Conservation (phyloP, 2,888 invertebrate genomes). For the Chamaedrilus cognettii region DNA sequence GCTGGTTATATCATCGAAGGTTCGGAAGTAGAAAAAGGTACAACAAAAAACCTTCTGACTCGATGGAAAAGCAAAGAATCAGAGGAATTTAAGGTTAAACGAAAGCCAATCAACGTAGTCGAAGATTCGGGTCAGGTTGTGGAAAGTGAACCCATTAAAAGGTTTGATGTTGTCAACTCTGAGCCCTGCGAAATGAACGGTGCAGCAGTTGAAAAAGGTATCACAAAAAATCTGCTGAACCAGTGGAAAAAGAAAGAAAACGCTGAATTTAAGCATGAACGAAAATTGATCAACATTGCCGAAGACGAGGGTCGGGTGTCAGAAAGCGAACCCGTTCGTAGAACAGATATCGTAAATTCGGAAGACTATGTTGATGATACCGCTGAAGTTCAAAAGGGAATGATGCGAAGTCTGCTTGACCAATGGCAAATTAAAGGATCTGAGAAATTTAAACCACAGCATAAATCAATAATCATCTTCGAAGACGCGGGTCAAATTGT, state of each 20-base stretch:
- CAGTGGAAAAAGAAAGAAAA: slow-evolving; percentile 7
- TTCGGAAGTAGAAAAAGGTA: slow-evolving; percentile 2
- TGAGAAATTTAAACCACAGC: not conserved
- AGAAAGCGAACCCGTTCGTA: slow-evolving; percentile 4
- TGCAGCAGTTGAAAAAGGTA: slow-evolving; percentile 7
- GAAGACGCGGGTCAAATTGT: slow-evolving; percentile 16
- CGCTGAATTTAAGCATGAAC: slow-evolving; percentile 1
- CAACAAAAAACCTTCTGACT: not conserved
- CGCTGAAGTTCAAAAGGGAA: not conserved
- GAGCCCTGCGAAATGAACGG: not conserved
- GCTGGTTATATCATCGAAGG: too few relatives aligned
- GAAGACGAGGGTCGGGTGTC: slow-evolving; percentile 11
- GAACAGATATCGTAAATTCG: slow-evolving; percentile 5
- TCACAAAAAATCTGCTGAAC: not conserved
- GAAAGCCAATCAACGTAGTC: slow-evolving; percentile 13
- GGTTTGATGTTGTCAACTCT: slow-evolving; percentile 8
- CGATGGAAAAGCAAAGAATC: slow-evolving; percentile 16
- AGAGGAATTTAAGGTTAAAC: slow-evolving; percentile 17
- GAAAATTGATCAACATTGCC: slow-evolving; percentile 12
- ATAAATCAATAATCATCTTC: not conserved
- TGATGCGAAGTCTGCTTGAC: not conserved
- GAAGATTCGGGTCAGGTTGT: slow-evolving; percentile 17
- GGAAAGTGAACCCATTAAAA: slow-evolving; percentile 19
- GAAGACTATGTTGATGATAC: not conserved
- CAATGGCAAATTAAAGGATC: slow-evolving; percentile 11